A percentile compares a stretch with the other conserved stretches of the same genome.
phyloP scores from a whole-genome alignment of 2,113 vertebrate species.

The Python bivittatus region DNA sequence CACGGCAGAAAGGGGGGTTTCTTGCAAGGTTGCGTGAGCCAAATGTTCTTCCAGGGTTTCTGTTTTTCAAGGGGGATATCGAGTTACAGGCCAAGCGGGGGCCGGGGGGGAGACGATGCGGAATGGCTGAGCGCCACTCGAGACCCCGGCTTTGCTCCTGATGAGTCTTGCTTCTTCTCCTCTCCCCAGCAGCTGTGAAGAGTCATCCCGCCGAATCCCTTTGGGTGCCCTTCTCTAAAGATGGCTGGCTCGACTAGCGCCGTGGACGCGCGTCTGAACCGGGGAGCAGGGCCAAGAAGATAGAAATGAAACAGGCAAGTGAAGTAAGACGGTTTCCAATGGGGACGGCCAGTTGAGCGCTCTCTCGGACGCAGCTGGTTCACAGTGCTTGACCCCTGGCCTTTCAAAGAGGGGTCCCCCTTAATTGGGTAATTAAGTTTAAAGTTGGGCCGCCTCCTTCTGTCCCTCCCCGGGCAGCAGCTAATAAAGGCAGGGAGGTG shows the following conservation, averaged over 20 bases:
- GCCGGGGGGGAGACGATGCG: background rate
- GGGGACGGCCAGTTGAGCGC: background rate
- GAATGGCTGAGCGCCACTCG: background rate
- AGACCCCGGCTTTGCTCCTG: fast-evolving
- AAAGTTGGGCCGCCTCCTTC: background rate
- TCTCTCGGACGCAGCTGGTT: too few species aligned
- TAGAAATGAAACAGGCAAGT: background rate
- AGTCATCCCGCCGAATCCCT: background rate
- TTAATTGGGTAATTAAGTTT: background rate
- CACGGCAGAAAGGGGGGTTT: background rate
- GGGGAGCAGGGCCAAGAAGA: background rate
- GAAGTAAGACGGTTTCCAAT: too few species aligned
- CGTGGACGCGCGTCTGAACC: background rate
- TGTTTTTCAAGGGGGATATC: background rate
- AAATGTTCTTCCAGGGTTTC: background rate
- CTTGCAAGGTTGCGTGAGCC: background rate
- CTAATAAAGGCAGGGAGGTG: too few species aligned
- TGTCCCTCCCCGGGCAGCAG: background rate
- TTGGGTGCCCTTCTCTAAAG: background rate
- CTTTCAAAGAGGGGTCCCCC: background rate
- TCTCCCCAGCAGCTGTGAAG: background rate
- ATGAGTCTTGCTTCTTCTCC: background rate
- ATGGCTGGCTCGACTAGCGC: background rate
- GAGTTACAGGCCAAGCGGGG: background rate
- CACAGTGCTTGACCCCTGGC: background rate